Evolutionary conservation across 2,888 invertebrate genomes (phyloP).

Genomic region (Xanthia togata): DNA sequence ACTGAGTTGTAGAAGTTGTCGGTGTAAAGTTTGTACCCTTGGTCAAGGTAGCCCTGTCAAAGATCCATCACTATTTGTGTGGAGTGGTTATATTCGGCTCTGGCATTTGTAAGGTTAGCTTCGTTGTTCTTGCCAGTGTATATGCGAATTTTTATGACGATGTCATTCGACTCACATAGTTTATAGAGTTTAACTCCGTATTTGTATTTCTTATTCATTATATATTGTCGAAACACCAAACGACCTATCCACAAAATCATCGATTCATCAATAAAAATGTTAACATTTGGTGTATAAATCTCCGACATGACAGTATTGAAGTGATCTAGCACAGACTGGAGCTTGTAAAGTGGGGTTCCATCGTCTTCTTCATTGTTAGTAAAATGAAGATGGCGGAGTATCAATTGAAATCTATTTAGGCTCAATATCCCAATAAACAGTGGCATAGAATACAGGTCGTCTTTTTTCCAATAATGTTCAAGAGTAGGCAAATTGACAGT

Average conservation of each 20-base stretch:
- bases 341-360: not conserved
- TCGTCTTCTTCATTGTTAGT: not conserved
- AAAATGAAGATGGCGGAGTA: slow-evolving; percentile 1
- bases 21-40: slow-evolving; percentile 7
- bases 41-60: not conserved
- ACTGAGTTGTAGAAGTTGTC: slow-evolving; percentile 4
- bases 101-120: too few species aligned
- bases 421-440: not conserved
- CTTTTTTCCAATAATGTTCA: not conserved
- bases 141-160: too few species aligned
- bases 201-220: too few species aligned
- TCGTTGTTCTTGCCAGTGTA: too few species aligned
- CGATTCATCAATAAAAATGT: too few species aligned
- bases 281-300: not conserved
- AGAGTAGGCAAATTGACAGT: not conserved
- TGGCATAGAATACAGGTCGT: not conserved
- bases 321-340: not conserved
- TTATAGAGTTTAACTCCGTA: too few species aligned
- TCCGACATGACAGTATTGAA: not conserved
- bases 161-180: too few species aligned
- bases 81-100: not conserved
- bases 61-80: too few species aligned
- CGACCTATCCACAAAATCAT: too few species aligned
- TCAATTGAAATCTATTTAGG: slow-evolving; percentile 1
- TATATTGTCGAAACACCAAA: too few species aligned